Evolutionary conservation across 2,113 vertebrate genomes (phyloP).

Genomic region (Lethenteron camtschaticum): DNA sequence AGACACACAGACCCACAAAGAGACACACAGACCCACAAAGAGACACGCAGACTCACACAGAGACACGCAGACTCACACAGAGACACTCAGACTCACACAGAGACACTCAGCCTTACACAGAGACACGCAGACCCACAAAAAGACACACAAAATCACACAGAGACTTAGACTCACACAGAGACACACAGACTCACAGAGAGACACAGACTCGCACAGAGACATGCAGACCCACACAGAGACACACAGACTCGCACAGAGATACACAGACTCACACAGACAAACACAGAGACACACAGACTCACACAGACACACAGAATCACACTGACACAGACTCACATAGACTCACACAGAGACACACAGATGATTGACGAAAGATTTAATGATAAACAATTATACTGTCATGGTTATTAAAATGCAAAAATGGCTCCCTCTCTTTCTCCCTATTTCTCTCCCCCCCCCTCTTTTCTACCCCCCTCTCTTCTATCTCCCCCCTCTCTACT

Average conservation of each 20-base stretch:
- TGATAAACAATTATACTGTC: neutral
- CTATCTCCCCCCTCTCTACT: too few relatives aligned
- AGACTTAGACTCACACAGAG: neutral
- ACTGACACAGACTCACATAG: too few relatives aligned
- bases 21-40: neutral
- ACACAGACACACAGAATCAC: neutral
- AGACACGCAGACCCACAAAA: neutral
- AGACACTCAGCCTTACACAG: neutral
- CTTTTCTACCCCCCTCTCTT: too few relatives aligned
- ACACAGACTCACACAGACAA: neutral
- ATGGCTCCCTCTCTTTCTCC: neutral
- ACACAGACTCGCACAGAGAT: neutral
- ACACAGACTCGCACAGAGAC: neutral
- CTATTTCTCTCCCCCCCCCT: neutral
- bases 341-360: neutral
- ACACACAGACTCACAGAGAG: neutral
- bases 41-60: neutral
- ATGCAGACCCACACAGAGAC: neutral
- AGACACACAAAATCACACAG: neutral
- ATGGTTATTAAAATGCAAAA: neutral
- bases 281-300: neutral
- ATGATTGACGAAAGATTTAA: neutral
- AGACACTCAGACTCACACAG: neutral
- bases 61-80: neutral
- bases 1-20: too few relatives aligned